Percentiles rank a stretch among this genome's conserved stretches.
These are phyloP conservation scores for Chelon auratus DNA, from an alignment of 2,797 vertebrate genomes.

Conservation along the genomic window DNA sequence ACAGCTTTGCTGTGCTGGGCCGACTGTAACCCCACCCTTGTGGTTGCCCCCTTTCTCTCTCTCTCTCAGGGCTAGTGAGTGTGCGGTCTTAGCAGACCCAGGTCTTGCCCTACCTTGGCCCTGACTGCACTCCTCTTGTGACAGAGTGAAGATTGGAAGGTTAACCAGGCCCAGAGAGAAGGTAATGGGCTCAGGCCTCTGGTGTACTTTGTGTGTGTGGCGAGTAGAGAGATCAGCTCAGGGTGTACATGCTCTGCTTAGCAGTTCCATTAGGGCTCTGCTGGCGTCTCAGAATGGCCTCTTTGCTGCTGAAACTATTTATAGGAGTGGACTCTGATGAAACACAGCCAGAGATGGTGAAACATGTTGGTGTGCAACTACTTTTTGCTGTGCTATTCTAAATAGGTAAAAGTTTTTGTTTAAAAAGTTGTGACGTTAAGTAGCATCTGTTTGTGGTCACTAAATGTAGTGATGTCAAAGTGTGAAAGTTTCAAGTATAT, in stretches of 20 bases:
- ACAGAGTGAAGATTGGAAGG: slow-evolving; percentile 72
- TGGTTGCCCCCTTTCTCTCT: slow-evolving; percentile 51
- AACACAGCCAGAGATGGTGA: slow-evolving; percentile 66
- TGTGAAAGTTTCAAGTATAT: background rate
- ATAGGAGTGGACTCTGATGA: slow-evolving; percentile 76
- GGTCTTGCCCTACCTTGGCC: slow-evolving; percentile 48
- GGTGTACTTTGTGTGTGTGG: slow-evolving; percentile 62
- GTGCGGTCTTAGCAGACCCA: slow-evolving; percentile 48
- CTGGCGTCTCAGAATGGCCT: slow-evolving; percentile 74
- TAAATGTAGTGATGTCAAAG: background rate
- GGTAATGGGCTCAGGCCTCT: slow-evolving; percentile 75
- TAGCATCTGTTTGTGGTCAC: background rate
- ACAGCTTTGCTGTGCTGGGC: slow-evolving; percentile 42
- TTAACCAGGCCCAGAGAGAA: slow-evolving; percentile 76
- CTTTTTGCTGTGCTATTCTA: slow-evolving; percentile 21
- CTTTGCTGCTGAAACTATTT: slow-evolving; percentile 80
- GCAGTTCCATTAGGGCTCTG: slow-evolving; percentile 70
- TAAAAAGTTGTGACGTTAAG: slow-evolving; percentile 13
- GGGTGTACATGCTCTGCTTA: slow-evolving; percentile 68
- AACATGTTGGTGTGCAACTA: slow-evolving; percentile 55
- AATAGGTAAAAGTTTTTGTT: slow-evolving; percentile 7
- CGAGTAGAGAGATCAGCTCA: slow-evolving; percentile 49
- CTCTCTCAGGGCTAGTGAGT: slow-evolving; percentile 52
- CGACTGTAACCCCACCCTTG: slow-evolving; percentile 62
- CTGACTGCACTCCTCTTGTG: slow-evolving; percentile 51